Evolutionary conservation across 2,113 vertebrate species (phyloP).

Genomic region (Cygnus buccinator): DNA sequence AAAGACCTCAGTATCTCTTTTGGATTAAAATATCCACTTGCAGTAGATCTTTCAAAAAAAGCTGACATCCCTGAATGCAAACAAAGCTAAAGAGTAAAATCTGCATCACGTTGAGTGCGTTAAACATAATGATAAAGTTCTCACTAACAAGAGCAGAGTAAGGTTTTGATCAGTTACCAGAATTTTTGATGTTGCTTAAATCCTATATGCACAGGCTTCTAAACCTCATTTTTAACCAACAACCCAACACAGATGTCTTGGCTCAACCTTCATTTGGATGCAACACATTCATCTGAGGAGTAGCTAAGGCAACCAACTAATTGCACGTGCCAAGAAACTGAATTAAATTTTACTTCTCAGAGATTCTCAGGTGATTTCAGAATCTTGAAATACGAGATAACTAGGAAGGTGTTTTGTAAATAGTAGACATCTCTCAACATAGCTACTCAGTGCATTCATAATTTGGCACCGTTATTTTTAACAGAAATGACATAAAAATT

Average conservation of each 20-base stretch:
- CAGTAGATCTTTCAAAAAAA: background rate
- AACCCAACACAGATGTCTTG: background rate
- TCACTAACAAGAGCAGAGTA: background rate
- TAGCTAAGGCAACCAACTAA: constrained; percentile 30
- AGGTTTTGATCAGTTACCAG: background rate
- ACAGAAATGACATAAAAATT: background rate
- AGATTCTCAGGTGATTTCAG: background rate
- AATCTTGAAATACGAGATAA: background rate
- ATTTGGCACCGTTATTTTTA: background rate
- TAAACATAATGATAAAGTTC: background rate
- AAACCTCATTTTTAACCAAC: background rate
- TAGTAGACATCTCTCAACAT: background rate
- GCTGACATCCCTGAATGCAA: background rate
- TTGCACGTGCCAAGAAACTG: background rate
- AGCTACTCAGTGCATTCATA: background rate
- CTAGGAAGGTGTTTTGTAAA: background rate
- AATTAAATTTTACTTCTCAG: background rate
- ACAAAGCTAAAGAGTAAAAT: background rate
- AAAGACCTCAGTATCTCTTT: background rate
- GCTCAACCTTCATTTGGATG: background rate
- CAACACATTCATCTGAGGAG: background rate
- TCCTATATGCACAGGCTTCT: background rate
- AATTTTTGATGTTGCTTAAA: background rate
- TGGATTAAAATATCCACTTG: background rate
- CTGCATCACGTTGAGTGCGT: background rate